Base-by-base conservation (phyloP, 2,797 vertebrate species). In the Takifugu rubripes region DNA sequence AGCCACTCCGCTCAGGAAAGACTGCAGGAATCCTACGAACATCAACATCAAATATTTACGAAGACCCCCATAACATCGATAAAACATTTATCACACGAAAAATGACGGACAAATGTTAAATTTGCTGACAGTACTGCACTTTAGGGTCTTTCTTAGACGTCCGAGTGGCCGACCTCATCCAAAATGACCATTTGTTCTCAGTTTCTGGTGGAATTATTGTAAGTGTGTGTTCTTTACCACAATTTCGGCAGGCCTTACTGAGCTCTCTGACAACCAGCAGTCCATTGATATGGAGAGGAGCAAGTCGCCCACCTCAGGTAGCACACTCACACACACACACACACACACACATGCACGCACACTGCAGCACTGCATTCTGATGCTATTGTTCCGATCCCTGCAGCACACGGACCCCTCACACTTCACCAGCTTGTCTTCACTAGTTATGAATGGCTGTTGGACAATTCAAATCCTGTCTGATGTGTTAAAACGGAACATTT, bases 231-330 rank as follows among this genome's bases (percentile, higher is more conserved):
- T 61, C 47, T 66, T 64, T 67, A 43, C 63, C 61, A 42, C 68
- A 70, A 66, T 76, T 84, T 53, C 16, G 21, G 66, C 89, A 98
- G 97, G 95, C 89, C 93, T 98, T 88, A 97, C 94, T 63, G 96
- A 99, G 87, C 92, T 98, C 73, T 94, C 93, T 70, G 96, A 99
- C 85, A 96, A 93, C 91, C 96, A 96, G 84, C 92, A 94, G 77
- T 93, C 95, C 72, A 78, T 93, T 73, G 97, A 99, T 83, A 91
- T 96, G 81, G 97, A 99, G 72, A 93, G 94, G 73, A 97, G 95
- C 94, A 98, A 94, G 86, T 98, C 96, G 24, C 97, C 97, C 75
- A 97, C 95, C 73, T 96, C 97, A 97, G 97, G 97, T 98, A 96
- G 93, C 77, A 64, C 54, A 53, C 63, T 56, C 72, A 58, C 67